Conservation (phyloP, 1,140 invertebrate species). For the Melanaphis sacchari region DNA sequence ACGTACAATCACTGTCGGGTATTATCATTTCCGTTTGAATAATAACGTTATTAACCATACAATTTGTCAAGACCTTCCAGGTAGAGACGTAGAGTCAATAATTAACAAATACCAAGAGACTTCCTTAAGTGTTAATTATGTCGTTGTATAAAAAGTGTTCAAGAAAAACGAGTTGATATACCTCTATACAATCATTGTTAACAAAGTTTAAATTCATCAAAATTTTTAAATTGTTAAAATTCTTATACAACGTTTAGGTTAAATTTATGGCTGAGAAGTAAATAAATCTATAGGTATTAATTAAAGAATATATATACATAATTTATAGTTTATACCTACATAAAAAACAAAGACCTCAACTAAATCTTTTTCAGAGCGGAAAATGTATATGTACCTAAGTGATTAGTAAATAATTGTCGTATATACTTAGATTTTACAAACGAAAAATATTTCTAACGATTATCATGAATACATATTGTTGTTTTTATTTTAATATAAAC, state of each 20-base stretch:
- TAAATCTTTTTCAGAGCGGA: neutral
- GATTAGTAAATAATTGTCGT: neutral
- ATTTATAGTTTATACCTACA: neutral
- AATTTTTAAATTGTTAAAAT: neutral
- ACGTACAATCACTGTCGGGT: conserved; percentile 35
- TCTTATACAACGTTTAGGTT: neutral
- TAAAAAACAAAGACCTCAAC: neutral
- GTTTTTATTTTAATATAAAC: neutral
- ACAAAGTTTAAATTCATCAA: neutral
- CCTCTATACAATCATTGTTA: neutral
- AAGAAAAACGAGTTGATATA: neutral
- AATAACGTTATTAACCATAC: conserved; percentile 28
- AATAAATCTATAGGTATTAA: neutral
- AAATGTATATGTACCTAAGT: neutral
- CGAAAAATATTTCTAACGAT: neutral
- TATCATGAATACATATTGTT: neutral
- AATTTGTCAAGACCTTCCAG: neutral
- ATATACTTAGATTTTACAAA: neutral
- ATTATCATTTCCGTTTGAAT: conserved; percentile 15
- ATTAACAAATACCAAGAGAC: neutral
- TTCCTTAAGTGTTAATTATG: neutral
- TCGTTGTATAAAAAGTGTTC: neutral
- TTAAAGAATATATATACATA: neutral
- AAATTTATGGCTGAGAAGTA: neutral
- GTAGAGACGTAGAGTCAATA: neutral